phyloP scores from a whole-genome alignment of 2,113 vertebrate genomes.

The Marcusenius ussheri region DNA sequence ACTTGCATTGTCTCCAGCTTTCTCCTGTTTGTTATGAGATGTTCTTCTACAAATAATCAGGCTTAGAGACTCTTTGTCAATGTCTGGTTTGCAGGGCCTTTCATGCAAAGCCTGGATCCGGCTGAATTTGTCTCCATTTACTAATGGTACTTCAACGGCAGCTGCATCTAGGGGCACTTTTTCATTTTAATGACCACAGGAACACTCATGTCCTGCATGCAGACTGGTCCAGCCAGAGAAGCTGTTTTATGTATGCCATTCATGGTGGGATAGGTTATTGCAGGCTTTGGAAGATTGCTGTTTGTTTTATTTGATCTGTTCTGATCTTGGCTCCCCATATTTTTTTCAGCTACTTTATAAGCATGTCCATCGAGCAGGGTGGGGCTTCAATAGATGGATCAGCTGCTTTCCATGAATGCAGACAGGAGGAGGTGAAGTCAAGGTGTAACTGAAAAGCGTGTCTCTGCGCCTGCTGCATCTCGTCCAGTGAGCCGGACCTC shows the following conservation, averaged over 20 bases:
- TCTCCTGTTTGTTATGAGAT: slow-evolving; percentile 14
- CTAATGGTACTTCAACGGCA: slow-evolving; percentile 71
- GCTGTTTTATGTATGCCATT: not conserved
- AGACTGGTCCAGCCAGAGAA: slow-evolving; percentile 11
- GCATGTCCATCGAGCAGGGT: not conserved
- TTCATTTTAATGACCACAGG: slow-evolving; percentile 68
- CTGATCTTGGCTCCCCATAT: not conserved
- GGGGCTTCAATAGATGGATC: not conserved
- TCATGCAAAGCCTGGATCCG: slow-evolving; percentile 44
- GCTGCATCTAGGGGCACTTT: slow-evolving; percentile 54
- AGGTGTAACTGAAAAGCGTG: not conserved
- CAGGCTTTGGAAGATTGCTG: slow-evolving; percentile 10
- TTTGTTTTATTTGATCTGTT: slow-evolving; percentile 16
- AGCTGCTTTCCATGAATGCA: not conserved
- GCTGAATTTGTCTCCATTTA: slow-evolving; percentile 70
- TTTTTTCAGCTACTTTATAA: not conserved
- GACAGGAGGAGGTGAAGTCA: not conserved
- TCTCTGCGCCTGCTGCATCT: not conserved
- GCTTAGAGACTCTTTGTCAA: slow-evolving; percentile 47
- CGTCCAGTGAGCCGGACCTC: not conserved
- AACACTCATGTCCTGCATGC: slow-evolving; percentile 41
- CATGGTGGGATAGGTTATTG: not conserved
- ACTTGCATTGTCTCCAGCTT: not conserved
- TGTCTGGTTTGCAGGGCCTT: slow-evolving; percentile 64
- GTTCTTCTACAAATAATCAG: slow-evolving; percentile 36